A percentile compares a stretch with the other conserved stretches of the same genome.
These are phyloP conservation scores for Tinamus guttatus DNA, from an alignment of 2,113 vertebrate species.

Conservation along the genomic window DNA sequence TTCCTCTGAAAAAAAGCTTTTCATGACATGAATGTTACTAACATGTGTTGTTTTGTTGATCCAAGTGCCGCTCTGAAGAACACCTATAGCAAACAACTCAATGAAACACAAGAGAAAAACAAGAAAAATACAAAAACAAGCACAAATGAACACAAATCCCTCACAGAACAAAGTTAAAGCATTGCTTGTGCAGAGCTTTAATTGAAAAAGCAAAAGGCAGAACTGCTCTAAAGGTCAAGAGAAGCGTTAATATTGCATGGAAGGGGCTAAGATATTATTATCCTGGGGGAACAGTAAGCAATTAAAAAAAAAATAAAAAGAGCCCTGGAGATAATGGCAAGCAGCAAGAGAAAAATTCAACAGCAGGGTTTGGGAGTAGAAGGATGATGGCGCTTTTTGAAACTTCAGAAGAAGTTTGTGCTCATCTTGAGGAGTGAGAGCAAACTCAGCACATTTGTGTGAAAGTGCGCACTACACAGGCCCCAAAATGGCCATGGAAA, in stretches of 20 bases:
- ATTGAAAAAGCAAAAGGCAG: background rate
- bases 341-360: background rate
- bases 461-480: accelerated
- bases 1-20: background rate
- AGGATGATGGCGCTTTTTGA: background rate
- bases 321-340: background rate
- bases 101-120: background rate
- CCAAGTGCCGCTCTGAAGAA: background rate
- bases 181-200: background rate
- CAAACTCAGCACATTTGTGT: background rate
- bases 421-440: background rate
- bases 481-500: background rate
- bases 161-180: background rate
- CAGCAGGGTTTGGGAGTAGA: background rate
- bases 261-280: background rate
- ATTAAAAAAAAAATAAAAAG: background rate
- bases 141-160: background rate
- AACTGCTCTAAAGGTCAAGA: background rate
- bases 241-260: background rate
- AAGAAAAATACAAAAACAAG: background rate
- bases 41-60: background rate
- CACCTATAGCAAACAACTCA: background rate
- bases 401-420: background rate
- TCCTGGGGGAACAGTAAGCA: background rate
- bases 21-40: background rate